These are phyloP conservation scores for Leptinotarsa texana DNA, from an alignment of 1,140 invertebrate species.

Conservation along the genomic window DNA sequence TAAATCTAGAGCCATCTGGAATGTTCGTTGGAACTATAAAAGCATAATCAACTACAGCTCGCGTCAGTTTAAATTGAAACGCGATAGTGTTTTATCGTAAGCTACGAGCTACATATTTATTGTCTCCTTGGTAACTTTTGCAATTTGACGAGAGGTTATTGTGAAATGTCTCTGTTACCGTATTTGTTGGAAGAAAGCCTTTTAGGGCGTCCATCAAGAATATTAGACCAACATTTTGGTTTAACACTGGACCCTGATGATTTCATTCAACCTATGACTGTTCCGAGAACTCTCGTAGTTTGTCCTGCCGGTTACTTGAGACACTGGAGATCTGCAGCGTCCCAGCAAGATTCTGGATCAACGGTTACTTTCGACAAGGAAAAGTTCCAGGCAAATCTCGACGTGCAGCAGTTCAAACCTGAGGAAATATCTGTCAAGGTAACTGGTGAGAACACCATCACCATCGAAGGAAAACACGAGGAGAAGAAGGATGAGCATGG, in stretches of 20 bases:
- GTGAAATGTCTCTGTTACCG: slow-evolving; percentile 41
- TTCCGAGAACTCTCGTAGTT: not conserved
- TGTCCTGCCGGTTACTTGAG: slow-evolving; percentile 57
- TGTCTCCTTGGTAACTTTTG: not conserved
- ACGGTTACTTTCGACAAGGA: slow-evolving; percentile 60
- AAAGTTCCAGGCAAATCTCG: slow-evolving; percentile 71
- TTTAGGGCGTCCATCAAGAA: slow-evolving; percentile 37
- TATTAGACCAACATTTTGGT: slow-evolving; percentile 50
- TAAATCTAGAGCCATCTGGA: not conserved
- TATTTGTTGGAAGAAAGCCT: slow-evolving; percentile 32
- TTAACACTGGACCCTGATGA: slow-evolving; percentile 44
- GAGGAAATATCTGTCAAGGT: slow-evolving; percentile 82
- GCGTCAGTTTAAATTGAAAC: not conserved
- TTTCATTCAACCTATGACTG: slow-evolving; percentile 39
- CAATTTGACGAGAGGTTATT: not conserved
- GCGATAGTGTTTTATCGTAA: not conserved
- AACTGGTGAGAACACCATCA: slow-evolving; percentile 69
- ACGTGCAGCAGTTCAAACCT: slow-evolving; percentile 84
- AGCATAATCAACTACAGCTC: not conserved
- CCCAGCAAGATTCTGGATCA: slow-evolving; percentile 53
- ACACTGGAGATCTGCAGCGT: slow-evolving; percentile 56
- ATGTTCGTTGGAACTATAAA: not conserved
- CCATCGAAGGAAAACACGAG: slow-evolving; percentile 76
- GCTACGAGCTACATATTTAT: too few relatives aligned
- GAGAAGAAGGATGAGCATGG: slow-evolving; percentile 77